Conservation (phyloP, 2,113 vertebrate species). For the Aviceda subcristata region DNA sequence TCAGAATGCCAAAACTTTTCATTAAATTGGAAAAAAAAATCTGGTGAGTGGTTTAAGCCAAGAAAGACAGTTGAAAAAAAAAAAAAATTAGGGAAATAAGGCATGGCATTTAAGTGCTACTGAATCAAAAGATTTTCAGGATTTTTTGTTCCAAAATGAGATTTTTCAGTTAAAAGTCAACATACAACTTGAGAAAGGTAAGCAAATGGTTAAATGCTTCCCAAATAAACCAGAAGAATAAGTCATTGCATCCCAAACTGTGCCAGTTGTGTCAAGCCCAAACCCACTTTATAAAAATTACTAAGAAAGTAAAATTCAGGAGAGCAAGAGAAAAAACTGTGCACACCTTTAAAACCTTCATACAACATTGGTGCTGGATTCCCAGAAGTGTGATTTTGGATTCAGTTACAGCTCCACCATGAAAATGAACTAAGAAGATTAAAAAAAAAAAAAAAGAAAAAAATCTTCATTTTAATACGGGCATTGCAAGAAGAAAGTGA, state of each 20-base stretch:
- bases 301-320: neutral
- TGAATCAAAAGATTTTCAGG: neutral
- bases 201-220: neutral
- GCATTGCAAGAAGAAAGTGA: neutral
- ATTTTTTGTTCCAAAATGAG: neutral
- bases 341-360: neutral
- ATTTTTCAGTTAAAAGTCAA: neutral
- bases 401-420: neutral
- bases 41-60: conserved; percentile 27
- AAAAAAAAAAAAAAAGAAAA: neutral
- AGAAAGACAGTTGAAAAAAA: conserved; percentile 35
- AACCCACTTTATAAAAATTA: neutral
- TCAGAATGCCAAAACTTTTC: conserved; percentile 44
- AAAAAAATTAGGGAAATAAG: neutral
- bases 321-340: neutral
- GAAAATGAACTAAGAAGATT: neutral
- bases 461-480: neutral
- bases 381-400: neutral
- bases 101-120: neutral
- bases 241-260: neutral
- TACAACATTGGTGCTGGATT: neutral
- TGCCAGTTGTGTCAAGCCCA: neutral
- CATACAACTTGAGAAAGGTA: neutral
- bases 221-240: neutral
- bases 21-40: conserved; percentile 13